Percentiles rank a stretch among this genome's conserved stretches.
These are phyloP conservation scores for Brachypterus glaber DNA, from an alignment of 2,888 invertebrate genomes.

Conservation along the genomic window DNA sequence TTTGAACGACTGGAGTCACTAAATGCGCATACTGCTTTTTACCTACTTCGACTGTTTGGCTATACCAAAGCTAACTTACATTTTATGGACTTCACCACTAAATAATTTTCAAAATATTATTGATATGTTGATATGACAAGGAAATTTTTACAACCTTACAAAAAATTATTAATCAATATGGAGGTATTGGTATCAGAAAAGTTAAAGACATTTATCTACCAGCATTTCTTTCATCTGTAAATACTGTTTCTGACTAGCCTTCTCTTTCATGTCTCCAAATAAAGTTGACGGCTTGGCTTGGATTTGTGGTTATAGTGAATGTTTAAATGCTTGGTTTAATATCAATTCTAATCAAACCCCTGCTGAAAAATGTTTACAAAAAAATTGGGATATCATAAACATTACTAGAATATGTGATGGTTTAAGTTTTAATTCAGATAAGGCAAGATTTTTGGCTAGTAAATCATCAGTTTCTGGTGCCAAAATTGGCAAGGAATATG, in stretches of 20 bases:
- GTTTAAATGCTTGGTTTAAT: background rate
- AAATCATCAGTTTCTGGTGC: too few relatives aligned
- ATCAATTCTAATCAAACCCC: background rate
- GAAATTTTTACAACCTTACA: background rate
- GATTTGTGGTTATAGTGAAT: background rate
- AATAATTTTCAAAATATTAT: slow-evolving; percentile 1
- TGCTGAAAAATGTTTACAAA: background rate
- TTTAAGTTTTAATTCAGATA: background rate
- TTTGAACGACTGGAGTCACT: background rate
- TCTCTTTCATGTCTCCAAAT: background rate
- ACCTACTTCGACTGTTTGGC: background rate
- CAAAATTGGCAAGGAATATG: too few relatives aligned
- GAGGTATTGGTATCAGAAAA: background rate
- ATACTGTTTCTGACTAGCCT: background rate
- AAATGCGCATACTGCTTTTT: background rate
- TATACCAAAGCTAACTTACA: background rate
- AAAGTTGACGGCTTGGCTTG: background rate
- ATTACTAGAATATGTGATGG: slow-evolving; percentile 1
- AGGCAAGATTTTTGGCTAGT: too few relatives aligned
- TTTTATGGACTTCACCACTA: background rate
- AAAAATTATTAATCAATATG: background rate
- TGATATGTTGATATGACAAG: background rate
- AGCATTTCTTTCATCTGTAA: background rate
- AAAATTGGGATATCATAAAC: slow-evolving; percentile 1
- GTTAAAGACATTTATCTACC: slow-evolving; percentile 2